A percentile compares a stretch with the other conserved stretches of the same genome.
These are phyloP conservation scores for Polypedilum vanderplanki DNA, from an alignment of 1,140 invertebrate species.

Conservation along the genomic window DNA sequence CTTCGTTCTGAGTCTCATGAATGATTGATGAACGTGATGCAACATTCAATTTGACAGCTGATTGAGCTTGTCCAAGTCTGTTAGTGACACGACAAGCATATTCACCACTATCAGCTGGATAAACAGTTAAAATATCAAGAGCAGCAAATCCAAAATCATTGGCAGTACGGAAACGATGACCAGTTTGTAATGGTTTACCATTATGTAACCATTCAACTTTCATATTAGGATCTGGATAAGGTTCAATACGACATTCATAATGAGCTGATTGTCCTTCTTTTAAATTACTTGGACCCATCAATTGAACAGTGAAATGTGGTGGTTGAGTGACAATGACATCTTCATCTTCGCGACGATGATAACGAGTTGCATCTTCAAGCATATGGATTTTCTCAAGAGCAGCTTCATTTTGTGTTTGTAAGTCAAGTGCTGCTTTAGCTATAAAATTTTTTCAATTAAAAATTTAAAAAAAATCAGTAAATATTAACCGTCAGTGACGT, in stretches of 20 bases:
- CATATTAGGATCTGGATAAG: conserved; percentile 88
- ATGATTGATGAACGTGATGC: conserved; percentile 81
- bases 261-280: conserved; percentile 84
- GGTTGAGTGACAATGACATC: conserved; percentile 72
- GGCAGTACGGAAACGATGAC: conserved; percentile 83
- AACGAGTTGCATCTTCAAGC: conserved; percentile 73
- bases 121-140: conserved; percentile 85
- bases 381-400: conserved; percentile 79
- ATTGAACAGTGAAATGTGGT: conserved; percentile 76
- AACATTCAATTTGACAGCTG: conserved; percentile 71
- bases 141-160: conserved; percentile 95
- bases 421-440: conserved; percentile 75
- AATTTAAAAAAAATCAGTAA: too few relatives aligned
- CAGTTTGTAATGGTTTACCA: conserved; percentile 81
- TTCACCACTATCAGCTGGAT: conserved; percentile 88
- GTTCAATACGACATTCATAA: conserved; percentile 94
- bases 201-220: conserved; percentile 93
- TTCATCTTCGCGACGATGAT: conserved; percentile 72
- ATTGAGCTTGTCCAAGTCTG: conserved; percentile 70
- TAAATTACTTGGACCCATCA: conserved; percentile 73
- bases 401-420: conserved; percentile 85
- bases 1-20: conserved; percentile 89
- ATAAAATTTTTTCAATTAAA: too few relatives aligned
- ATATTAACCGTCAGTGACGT: too few relatives aligned
- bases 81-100: conserved; percentile 89